Evolutionary conservation across 1,140 invertebrate species (phyloP), one percentile per base, ranked within the genome.

Genomic region (Atta cephalotes): DNA sequence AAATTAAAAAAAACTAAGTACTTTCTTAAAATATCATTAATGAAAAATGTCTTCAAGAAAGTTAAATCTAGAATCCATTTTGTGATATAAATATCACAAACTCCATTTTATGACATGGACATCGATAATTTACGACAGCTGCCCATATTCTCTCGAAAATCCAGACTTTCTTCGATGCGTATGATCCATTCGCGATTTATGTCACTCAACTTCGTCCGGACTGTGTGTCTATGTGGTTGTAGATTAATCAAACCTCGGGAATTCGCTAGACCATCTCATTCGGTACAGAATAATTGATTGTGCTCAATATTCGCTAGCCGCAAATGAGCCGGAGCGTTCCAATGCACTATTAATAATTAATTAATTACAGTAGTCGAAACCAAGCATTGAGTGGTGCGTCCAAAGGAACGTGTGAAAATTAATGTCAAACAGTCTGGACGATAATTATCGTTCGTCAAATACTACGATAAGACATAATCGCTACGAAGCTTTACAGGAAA

Each of bases 321-420:
- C 78, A 80, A 80, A 80, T 68, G 77, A 80, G 45, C 28, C 49
- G 9, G 45, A 12, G 28, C 31, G 25, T 80, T 70, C 14, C 45
- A n/a, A 80, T 3, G 63, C 9, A 68, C 28, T 14, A 35, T 80
- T 80, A 80, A 80, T 80, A 68, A 80, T 80, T 68, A 68, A 80
- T 68, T 53, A 14, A 35, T 80, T 51, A 31, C 35, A 9, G 14
- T 39, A 80, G 25, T 53, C 28, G 7, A 80, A 65, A 14, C 14
- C 62, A 53, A 68, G 45, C 39, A 56, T 25, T 28, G 77, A 35
- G 25, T 12, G 6, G 4, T 53, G 2, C 7, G 16, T 31, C 53
- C 9, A 10, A 31, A 66, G n/a, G 12, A 0, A 62, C 28, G 63
- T 56, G 63, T 6, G 63, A 35, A 68, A 68, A 60, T 62, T 45